Evolutionary conservation across 2,113 vertebrate genomes (phyloP).

Genomic region (Anser cygnoides): DNA sequence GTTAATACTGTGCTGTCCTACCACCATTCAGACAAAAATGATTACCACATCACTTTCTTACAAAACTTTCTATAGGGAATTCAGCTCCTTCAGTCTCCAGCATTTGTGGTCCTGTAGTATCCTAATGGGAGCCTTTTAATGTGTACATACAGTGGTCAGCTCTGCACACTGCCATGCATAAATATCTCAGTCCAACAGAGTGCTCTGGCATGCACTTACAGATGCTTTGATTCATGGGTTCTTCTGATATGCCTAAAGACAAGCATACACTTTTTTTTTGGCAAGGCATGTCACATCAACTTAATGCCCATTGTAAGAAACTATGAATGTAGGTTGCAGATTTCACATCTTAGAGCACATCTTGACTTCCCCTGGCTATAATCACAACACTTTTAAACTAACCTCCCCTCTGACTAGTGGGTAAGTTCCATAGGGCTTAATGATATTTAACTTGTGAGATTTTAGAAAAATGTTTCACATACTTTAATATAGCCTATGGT

Average conservation of each 20-base stretch:
- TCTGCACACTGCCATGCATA: not conserved
- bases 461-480: not conserved
- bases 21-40: not conserved
- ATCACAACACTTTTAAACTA: not conserved
- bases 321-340: not conserved
- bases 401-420: not conserved
- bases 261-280: not conserved
- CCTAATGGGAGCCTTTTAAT: not conserved
- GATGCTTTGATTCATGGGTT: not conserved
- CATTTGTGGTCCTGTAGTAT: not conserved
- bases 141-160: not conserved
- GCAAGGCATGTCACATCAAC: not conserved
- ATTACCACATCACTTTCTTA: not conserved
- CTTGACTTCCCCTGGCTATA: not conserved
- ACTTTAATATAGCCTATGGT: not conserved
- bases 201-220: not conserved
- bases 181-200: not conserved
- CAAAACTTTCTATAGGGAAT: not conserved
- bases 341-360: not conserved
- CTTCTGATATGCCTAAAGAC: not conserved
- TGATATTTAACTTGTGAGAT: not conserved
- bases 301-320: not conserved
- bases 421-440: not conserved
- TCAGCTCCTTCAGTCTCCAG: not conserved
- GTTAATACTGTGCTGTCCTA: not conserved